Conservation (phyloP, 2,888 invertebrate species). For the Podabrus alpinus region DNA sequence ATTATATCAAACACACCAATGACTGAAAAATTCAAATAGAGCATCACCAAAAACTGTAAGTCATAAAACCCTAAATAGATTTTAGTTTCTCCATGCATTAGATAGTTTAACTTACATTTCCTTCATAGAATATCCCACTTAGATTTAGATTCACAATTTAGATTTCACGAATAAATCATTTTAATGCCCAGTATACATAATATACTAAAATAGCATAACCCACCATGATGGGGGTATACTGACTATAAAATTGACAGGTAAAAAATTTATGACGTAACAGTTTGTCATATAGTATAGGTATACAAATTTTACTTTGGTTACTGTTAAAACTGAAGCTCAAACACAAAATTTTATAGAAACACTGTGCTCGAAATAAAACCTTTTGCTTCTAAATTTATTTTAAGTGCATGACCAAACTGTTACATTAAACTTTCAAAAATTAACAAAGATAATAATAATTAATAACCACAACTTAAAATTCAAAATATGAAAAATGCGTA, state of each 20-base stretch:
- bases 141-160: background rate
- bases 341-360: too few relatives aligned
- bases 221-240: background rate
- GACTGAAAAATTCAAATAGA: background rate
- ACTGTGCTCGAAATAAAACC: too few relatives aligned
- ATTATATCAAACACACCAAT: constrained; percentile 11
- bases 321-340: too few relatives aligned
- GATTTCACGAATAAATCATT: background rate
- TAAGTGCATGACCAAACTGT: background rate
- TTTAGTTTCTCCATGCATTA: background rate
- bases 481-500: background rate
- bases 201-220: background rate
- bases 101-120: background rate
- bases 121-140: background rate
- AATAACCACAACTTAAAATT: background rate
- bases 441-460: background rate
- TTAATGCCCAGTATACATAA: background rate
- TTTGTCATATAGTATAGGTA: background rate
- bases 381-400: too few relatives aligned
- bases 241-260: background rate
- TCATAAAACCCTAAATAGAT: constrained; percentile 1
- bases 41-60: constrained; percentile 1
- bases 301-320: background rate
- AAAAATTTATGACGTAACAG: background rate
- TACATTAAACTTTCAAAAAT: background rate